Conservation (phyloP, 2,888 invertebrate genomes). For the Orthosia cruda region DNA sequence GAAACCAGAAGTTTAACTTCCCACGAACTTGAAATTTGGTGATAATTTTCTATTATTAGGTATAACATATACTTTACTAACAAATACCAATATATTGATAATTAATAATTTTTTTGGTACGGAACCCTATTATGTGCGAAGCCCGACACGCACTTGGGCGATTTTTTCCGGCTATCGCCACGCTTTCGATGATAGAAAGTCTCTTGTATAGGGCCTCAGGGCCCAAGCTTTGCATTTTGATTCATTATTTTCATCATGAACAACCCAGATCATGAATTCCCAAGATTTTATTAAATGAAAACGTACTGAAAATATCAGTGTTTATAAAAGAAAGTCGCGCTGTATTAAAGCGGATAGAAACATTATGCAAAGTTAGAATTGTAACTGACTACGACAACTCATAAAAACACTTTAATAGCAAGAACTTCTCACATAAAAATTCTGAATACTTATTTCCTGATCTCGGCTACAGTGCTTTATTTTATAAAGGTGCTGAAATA, state of each 20-base stretch:
- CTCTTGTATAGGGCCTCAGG: too few relatives aligned
- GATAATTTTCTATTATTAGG: too few relatives aligned
- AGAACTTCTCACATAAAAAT: constrained; percentile 67
- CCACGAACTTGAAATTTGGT: too few relatives aligned
- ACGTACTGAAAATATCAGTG: not conserved
- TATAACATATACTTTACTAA: too few relatives aligned
- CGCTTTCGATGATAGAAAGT: too few relatives aligned
- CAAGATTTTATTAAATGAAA: not conserved
- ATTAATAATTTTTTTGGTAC: too few relatives aligned
- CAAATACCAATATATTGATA: too few relatives aligned
- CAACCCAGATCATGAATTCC: not conserved
- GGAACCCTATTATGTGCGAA: too few relatives aligned
- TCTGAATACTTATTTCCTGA: constrained; percentile 53
- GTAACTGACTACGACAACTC: constrained; percentile 24
- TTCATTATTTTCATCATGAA: not conserved
- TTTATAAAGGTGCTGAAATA: constrained; percentile 4
- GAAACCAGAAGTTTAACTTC: too few relatives aligned
- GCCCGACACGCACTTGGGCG: too few relatives aligned
- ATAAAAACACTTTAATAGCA: constrained; percentile 61
- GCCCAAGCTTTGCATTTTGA: too few relatives aligned
- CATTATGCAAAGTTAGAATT: constrained; percentile 41
- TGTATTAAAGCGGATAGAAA: constrained; percentile 30
- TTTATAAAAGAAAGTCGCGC: not conserved
- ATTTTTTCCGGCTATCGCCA: too few relatives aligned
- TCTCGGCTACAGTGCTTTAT: constrained; percentile 21